Evolutionary conservation across 2,113 vertebrate species (phyloP).

Genomic region (Zingel zingel): DNA sequence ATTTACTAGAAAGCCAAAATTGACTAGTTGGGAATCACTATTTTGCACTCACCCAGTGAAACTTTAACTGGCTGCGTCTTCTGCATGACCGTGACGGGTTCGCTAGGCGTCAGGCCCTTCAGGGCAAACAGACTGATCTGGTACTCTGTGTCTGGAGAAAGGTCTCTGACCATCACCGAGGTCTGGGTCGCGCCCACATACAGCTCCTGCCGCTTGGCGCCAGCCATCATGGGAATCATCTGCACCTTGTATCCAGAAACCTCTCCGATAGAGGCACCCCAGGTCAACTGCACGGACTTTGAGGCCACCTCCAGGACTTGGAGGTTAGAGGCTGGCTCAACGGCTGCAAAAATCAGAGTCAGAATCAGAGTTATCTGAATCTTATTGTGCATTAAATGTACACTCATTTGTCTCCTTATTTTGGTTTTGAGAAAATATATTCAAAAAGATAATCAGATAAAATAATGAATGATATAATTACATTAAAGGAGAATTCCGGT

Average conservation of each 20-base stretch:
- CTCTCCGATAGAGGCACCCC: slow-evolving; percentile 89
- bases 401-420: background rate
- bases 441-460: too few relatives aligned
- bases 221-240: slow-evolving; percentile 90
- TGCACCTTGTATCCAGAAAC: slow-evolving; percentile 93
- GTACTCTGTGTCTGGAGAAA: slow-evolving; percentile 92
- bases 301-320: slow-evolving; percentile 90
- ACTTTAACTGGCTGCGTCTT: slow-evolving; percentile 92
- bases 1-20: background rate
- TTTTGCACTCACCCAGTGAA: slow-evolving; percentile 88
- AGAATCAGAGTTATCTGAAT: slow-evolving; percentile 2
- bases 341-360: slow-evolving; percentile 79
- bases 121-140: slow-evolving; percentile 92
- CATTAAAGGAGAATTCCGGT: too few relatives aligned
- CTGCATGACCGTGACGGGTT: slow-evolving; percentile 87
- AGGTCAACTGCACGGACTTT: slow-evolving; percentile 90
- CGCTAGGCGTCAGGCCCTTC: slow-evolving; percentile 90
- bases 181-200: slow-evolving; percentile 88
- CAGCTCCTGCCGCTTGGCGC: slow-evolving; percentile 87
- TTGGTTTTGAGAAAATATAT: too few relatives aligned
- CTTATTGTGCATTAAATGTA: background rate
- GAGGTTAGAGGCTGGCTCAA: slow-evolving; percentile 92
- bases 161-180: slow-evolving; percentile 87
- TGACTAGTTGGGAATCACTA: background rate
- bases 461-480: too few relatives aligned